Percentiles rank a stretch among this genome's conserved stretches.
Evolutionary conservation across 2,888 invertebrate genomes (phyloP).

Genomic region (Aphodius granarius): DNA sequence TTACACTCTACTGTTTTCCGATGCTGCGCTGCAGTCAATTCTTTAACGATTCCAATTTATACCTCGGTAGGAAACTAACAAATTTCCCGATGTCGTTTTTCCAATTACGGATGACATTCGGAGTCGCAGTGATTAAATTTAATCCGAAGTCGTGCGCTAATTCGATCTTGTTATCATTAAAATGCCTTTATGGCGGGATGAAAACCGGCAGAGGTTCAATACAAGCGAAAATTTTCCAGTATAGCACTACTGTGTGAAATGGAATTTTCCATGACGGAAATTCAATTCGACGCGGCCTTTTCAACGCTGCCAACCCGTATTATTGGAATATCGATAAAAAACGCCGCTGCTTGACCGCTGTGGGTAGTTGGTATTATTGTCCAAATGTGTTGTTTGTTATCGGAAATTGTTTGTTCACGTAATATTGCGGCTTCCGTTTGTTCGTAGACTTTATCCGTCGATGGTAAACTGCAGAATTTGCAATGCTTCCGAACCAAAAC

Average conservation of each 20-base stretch:
- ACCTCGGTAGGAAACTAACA: not conserved
- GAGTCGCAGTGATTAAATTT: not conserved
- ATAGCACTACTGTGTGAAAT: not conserved
- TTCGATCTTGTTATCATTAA: not conserved
- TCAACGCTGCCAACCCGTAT: not conserved
- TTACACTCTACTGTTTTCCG: not conserved
- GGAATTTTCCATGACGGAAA: not conserved
- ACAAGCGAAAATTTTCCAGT: not conserved
- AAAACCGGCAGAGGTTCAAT: not conserved
- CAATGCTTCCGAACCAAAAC: too few species aligned
- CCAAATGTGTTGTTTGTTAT: not conserved
- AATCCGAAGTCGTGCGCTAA: not conserved
- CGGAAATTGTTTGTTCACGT: not conserved
- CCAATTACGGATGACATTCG: not conserved
- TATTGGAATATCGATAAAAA: not conserved
- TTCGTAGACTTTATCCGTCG: too few species aligned
- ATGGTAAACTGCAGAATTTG: too few species aligned
- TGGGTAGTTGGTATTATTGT: not conserved
- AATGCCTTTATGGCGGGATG: not conserved
- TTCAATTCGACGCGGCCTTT: not conserved
- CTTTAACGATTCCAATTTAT: not conserved
- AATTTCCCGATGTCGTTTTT: not conserved
- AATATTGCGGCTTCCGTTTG: not conserved
- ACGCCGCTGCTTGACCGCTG: not conserved
- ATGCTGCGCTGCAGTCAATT: not conserved